Evolutionary conservation across 2,113 vertebrate genomes (phyloP).

Genomic region (Psittacus erithacus): DNA sequence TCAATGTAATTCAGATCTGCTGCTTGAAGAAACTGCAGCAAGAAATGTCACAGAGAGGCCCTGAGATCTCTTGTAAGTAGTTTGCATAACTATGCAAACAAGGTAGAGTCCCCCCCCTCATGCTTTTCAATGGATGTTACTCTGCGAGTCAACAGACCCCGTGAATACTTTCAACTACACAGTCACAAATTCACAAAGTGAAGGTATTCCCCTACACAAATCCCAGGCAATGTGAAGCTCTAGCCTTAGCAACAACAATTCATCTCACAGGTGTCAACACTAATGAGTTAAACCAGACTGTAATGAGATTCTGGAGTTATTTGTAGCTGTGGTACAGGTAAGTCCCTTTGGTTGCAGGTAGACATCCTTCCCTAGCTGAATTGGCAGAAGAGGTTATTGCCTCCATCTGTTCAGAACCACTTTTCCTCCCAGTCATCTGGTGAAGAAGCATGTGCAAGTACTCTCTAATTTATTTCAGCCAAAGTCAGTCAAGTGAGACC

Average conservation of each 20-base stretch:
- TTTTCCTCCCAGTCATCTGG: background rate
- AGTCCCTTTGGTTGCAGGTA: background rate
- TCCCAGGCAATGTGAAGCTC: background rate
- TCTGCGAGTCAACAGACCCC: background rate
- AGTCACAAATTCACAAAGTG: background rate
- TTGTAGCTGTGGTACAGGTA: background rate
- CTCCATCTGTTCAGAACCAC: background rate
- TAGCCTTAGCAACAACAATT: background rate
- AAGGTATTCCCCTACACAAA: background rate
- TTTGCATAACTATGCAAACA: background rate
- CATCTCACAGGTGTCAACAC: background rate
- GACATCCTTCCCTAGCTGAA: background rate
- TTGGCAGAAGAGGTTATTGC: conserved; percentile 38
- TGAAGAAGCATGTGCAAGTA: background rate
- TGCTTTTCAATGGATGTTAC: background rate
- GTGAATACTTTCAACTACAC: background rate
- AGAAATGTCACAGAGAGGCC: background rate
- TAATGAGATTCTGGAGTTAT: background rate
- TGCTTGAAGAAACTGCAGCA: background rate
- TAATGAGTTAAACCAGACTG: background rate
- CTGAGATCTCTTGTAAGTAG: background rate
- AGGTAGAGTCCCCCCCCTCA: background rate
- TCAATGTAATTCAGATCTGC: background rate
- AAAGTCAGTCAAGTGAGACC: conserved; percentile 21
- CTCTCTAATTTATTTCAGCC: conserved; percentile 9